phyloP scores from a whole-genome alignment of 2,797 vertebrate species.

The Taeniopygia guttata region DNA sequence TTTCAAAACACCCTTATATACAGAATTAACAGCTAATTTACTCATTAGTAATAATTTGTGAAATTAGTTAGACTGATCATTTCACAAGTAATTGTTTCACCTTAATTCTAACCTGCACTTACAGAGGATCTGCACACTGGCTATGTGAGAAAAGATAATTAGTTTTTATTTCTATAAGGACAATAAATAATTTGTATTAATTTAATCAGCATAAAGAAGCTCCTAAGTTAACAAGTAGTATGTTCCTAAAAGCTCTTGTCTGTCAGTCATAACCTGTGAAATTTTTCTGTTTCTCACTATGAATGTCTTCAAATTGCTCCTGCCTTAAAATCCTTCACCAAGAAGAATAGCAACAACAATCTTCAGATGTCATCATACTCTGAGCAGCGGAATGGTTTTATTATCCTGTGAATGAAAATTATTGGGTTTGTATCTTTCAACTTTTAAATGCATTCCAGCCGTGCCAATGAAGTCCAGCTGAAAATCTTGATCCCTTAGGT shows the following conservation, averaged over 20 bases:
- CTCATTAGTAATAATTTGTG: constrained; percentile 66
- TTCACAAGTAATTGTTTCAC: constrained; percentile 65
- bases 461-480: neutral
- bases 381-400: neutral
- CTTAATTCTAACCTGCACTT: constrained; percentile 55
- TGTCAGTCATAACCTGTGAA: neutral
- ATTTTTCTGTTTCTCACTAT: neutral
- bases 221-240: neutral
- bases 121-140: constrained; percentile 52
- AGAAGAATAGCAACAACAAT: neutral
- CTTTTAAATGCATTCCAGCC: neutral
- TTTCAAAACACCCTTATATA: constrained; percentile 51
- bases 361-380: neutral
- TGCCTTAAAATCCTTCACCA: neutral
- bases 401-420: neutral
- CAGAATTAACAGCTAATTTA: constrained; percentile 62
- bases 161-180: constrained; percentile 51
- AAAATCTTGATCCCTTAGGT: neutral
- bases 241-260: neutral
- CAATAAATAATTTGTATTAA: neutral
- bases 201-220: neutral
- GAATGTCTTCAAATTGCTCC: neutral
- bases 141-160: constrained; percentile 55
- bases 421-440: neutral
- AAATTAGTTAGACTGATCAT: constrained; percentile 56